Percentiles rank a stretch among this genome's conserved stretches.
These are phyloP conservation scores for Heliothis subflexa DNA, from an alignment of 1,140 invertebrate species.

Conservation along the genomic window DNA sequence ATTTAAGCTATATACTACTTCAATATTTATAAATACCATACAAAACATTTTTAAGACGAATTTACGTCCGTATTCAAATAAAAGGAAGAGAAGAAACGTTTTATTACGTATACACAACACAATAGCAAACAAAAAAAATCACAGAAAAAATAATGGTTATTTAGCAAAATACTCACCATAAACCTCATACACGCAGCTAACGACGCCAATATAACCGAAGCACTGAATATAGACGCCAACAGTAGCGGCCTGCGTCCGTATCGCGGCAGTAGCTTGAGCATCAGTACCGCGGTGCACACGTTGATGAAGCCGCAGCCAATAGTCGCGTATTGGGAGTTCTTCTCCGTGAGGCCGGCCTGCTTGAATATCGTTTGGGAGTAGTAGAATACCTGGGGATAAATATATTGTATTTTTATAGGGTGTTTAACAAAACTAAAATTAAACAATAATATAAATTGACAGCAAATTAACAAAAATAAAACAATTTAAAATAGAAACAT, in stretches of 20 bases:
- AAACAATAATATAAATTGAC: no score
- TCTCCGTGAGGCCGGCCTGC: constrained; percentile 87
- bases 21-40: no score
- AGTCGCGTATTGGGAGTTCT: constrained; percentile 89
- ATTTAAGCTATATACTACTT: no score
- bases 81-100: no score
- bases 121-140: no score
- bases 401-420: not conserved
- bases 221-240: constrained; percentile 86
- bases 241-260: constrained; percentile 87
- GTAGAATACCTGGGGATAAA: constrained; percentile 90
- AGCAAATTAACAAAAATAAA: no score
- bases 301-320: constrained; percentile 91
- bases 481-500: no score
- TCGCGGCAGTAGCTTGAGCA: constrained; percentile 87
- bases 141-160: no score
- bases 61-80: no score
- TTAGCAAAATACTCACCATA: constrained; percentile 85
- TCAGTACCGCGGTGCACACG: constrained; percentile 89
- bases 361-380: constrained; percentile 92
- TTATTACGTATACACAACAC: no score
- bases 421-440: no score
- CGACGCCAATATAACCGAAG: constrained; percentile 85
- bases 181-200: constrained; percentile 87
- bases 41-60: no score